Conservation (phyloP, 2,888 invertebrate species). For the Tenthredo notha region DNA sequence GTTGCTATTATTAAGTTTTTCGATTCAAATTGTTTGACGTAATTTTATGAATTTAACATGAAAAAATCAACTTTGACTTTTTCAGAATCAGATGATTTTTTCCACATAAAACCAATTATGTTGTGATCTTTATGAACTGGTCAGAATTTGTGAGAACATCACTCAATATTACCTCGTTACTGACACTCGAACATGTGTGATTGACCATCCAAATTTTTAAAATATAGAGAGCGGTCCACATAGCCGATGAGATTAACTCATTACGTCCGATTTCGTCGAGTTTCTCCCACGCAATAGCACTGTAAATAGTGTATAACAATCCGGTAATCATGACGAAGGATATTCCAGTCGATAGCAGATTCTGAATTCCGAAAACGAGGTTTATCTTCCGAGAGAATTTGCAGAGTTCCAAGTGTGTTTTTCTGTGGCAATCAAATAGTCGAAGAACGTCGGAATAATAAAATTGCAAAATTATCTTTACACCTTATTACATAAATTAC, state of each 20-base stretch:
- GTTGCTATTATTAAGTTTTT: neutral
- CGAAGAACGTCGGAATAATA: neutral
- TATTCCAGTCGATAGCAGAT: conserved; percentile 15
- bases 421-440: neutral
- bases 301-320: neutral
- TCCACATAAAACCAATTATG: neutral
- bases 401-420: conserved; percentile 33
- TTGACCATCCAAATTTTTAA: conserved; percentile 18
- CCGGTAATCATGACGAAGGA: conserved; percentile 21
- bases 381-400: conserved; percentile 7
- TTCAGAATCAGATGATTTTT: neutral
- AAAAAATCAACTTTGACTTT: neutral
- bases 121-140: neutral
- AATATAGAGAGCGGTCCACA: neutral
- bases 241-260: neutral
- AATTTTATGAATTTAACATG: neutral
- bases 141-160: neutral
- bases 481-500: neutral
- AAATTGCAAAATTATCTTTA: neutral
- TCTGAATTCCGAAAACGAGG: conserved; percentile 25
- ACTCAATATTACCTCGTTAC: conserved; percentile 30
- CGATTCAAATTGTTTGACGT: neutral
- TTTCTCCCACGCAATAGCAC: too few relatives aligned
- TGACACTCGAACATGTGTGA: conserved; percentile 5
- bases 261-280: neutral